A percentile compares a stretch with the other conserved stretches of the same genome.
phyloP scores from a whole-genome alignment of 2,113 vertebrate species.

The Chlorodrepanis virens region DNA sequence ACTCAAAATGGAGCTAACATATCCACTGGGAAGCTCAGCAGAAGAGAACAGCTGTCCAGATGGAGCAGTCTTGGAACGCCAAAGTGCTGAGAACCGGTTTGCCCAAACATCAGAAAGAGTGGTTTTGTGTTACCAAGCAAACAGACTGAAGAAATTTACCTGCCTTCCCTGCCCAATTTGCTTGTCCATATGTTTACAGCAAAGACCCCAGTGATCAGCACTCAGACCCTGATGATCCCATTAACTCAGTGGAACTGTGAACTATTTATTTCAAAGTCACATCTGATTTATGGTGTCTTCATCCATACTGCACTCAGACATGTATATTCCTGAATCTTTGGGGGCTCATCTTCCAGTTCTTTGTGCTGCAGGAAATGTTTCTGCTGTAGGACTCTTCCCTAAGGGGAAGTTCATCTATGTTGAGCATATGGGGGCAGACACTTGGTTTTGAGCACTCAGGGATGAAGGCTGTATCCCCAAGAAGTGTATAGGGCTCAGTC shows the following conservation, averaged over 20 bases:
- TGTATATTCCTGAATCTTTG: neutral
- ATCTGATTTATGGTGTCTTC: neutral
- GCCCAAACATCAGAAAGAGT: neutral
- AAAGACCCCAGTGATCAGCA: neutral
- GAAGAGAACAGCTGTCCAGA: neutral
- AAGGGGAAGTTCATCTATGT: neutral
- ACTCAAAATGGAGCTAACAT: neutral
- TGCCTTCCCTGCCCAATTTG: neutral
- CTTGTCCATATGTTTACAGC: neutral
- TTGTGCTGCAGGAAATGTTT: neutral
- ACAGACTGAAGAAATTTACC: neutral
- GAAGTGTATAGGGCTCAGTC: neutral
- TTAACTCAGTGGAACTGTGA: neutral
- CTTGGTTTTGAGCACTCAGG: rapidly evolving
- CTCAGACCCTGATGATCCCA: neutral
- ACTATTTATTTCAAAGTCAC: neutral
- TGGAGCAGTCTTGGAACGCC: neutral
- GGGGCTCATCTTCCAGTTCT: neutral
- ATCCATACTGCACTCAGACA: neutral
- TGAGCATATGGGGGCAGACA: neutral
- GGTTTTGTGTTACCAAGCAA: neutral
- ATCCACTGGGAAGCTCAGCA: neutral
- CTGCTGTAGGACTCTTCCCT: neutral
- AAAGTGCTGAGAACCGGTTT: neutral
- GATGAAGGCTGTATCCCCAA: neutral